Conservation (phyloP, 2,113 vertebrate genomes). For the Hiodon tergisus region DNA sequence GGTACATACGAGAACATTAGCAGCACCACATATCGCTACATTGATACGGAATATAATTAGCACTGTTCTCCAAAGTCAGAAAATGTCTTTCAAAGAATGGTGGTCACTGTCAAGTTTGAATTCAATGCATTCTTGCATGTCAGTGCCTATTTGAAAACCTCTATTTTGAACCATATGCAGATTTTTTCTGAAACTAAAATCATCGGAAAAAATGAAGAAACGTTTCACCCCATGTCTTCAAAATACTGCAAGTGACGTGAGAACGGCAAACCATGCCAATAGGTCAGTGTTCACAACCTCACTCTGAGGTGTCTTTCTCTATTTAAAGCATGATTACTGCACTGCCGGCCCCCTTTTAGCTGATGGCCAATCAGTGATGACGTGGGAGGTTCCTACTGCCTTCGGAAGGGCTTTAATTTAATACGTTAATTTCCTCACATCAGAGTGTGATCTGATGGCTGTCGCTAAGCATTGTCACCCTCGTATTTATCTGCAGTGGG, state of each 20-base stretch:
- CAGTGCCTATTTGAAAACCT: neutral
- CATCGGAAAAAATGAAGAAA: neutral
- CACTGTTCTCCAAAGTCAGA: neutral
- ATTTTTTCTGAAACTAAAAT: constrained; percentile 3
- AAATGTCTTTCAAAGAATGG: constrained; percentile 1
- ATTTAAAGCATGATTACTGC: neutral
- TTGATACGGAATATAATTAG: constrained; percentile 2
- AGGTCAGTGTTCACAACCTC: neutral
- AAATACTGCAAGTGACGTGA: neutral
- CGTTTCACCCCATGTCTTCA: neutral
- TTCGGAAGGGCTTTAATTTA: no score
- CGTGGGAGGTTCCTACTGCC: no score
- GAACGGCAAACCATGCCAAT: neutral
- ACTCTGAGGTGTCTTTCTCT: neutral
- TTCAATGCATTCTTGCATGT: neutral
- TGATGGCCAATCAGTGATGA: neutral
- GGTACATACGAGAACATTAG: neutral
- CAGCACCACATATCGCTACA: neutral
- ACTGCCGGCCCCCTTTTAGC: neutral
- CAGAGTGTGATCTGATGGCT: no score
- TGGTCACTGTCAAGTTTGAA: neutral
- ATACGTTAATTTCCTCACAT: no score
- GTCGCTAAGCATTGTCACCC: no score
- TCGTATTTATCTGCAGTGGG: no score
- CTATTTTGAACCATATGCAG: no score